Conservation (phyloP, 2,797 vertebrate genomes). For the Semotilus atromaculatus region DNA sequence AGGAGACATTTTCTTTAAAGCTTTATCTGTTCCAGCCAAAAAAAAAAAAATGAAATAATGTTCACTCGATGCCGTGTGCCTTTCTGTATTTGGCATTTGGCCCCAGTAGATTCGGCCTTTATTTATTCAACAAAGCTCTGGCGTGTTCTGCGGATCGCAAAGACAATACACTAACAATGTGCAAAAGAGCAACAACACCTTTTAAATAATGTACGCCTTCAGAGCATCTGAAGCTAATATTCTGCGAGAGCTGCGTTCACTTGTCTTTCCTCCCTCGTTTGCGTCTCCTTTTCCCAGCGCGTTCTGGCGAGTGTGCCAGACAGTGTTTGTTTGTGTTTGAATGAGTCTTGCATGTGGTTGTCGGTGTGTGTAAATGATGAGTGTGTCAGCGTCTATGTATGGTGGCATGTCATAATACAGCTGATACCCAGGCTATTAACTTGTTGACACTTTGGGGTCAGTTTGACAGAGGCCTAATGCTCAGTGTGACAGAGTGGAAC, state of each 20-base stretch:
- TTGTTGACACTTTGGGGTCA: slow-evolving; percentile 88
- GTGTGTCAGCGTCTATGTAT: slow-evolving; percentile 51
- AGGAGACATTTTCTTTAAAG: slow-evolving; percentile 17
- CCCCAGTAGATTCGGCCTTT: slow-evolving; percentile 39
- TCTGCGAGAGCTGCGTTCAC: slow-evolving; percentile 7
- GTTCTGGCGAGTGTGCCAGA: neutral
- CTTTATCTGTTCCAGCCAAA: slow-evolving; percentile 19
- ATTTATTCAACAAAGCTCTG: slow-evolving; percentile 57
- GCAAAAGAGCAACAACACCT: slow-evolving; percentile 48
- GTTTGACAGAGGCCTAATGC: slow-evolving; percentile 79
- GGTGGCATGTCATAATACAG: slow-evolving; percentile 74
- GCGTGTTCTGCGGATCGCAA: slow-evolving; percentile 16
- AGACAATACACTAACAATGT: slow-evolving; percentile 43
- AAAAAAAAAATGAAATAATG: slow-evolving; percentile 41
- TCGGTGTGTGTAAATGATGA: slow-evolving; percentile 56
- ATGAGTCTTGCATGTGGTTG: slow-evolving; percentile 35
- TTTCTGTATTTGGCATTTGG: slow-evolving; percentile 26
- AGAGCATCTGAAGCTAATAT: slow-evolving; percentile 25
- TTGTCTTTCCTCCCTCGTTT: slow-evolving; percentile 12
- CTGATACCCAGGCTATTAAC: slow-evolving; percentile 81
- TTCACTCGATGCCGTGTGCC: slow-evolving; percentile 30
- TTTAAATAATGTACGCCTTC: slow-evolving; percentile 39
- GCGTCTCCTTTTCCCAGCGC: slow-evolving; percentile 3
- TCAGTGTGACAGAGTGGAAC: slow-evolving; percentile 84
- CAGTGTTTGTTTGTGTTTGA: slow-evolving; percentile 32